Evolutionary conservation across 2,797 vertebrate species (phyloP).

Genomic region (Chanos chanos): DNA sequence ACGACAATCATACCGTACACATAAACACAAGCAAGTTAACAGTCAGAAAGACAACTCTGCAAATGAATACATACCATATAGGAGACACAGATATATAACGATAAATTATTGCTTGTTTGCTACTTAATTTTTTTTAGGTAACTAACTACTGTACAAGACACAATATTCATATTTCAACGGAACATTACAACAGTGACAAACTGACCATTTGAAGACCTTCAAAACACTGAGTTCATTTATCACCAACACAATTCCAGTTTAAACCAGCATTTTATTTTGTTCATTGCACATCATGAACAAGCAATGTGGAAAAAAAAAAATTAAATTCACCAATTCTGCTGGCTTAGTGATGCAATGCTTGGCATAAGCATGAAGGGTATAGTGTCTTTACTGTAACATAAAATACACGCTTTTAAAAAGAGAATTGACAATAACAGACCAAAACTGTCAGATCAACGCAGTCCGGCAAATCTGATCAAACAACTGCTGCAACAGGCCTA

Average conservation of each 20-base stretch:
- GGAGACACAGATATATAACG: constrained; percentile 71
- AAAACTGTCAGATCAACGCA: too few species aligned
- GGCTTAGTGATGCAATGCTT: constrained; percentile 61
- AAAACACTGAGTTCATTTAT: constrained; percentile 61
- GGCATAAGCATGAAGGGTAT: constrained; percentile 70
- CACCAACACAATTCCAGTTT: constrained; percentile 54
- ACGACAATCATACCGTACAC: constrained; percentile 73
- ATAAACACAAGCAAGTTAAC: constrained; percentile 74
- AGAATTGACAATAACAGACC: too few species aligned
- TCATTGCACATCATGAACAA: too few species aligned
- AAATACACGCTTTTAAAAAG: constrained; percentile 58
- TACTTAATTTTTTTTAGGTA: constrained; percentile 70
- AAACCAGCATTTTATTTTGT: too few species aligned
- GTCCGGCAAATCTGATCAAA: too few species aligned
- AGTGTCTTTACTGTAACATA: constrained; percentile 59
- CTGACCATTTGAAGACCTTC: constrained; percentile 61
- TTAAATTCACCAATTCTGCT: too few species aligned
- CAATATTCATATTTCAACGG: constrained; percentile 72
- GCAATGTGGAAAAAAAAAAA: too few species aligned
- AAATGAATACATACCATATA: constrained; percentile 72
- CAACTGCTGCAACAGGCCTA: too few species aligned
- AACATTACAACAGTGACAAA: constrained; percentile 72
- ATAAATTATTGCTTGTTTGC: constrained; percentile 81
- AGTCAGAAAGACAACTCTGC: constrained; percentile 68
- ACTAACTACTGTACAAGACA: constrained; percentile 74